Base-by-base conservation (phyloP, 2,888 invertebrate species). In the Bedellia somnulentella region DNA sequence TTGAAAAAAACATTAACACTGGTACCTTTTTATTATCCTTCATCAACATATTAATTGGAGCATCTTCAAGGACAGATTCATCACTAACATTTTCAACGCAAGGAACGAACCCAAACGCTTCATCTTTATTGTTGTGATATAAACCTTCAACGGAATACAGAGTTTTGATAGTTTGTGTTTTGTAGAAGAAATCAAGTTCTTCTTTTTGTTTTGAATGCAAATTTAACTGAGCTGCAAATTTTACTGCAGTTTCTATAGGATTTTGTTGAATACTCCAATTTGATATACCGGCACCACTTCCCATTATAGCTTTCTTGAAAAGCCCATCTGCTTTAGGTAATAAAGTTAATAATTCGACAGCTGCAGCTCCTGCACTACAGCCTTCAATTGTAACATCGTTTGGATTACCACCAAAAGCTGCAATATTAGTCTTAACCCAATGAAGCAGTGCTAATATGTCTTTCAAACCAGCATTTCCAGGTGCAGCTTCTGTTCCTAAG, bases 81-180 rank as follows among this genome's bases (percentile, higher is more conserved):
- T 27, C 31, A 1, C 36, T 35, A 5, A 28, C 30, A 3, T 30
- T 44, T 21, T 56, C 52, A 2, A 52, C 27, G 27, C 56, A 54
- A 2, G 53, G 53, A 1, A 41, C 48, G 10, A 54, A 54, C 0
- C 52, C 56, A 30, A 47, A 44, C 2, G 42, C 45, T 0, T 51
- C 50, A 29, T 49, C 48, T 6, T 39, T 46, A 3, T 46, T 30
- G 28, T 40, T 41, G n/a, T 41, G 39, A 10, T 48, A 49, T 15
- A 41, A 46, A 12, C 45, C 36, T 27, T 44, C 52, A 0, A 26
- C 22, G 18, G 14, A 15, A 21, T 35, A 48, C n/a, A 54, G 22
- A 27, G 34, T n/a, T 3, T 39, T 26, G 4, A 40, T 41, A 9
- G 47, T 31, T 5, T 43, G 31, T 8, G 30, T 30, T 37, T 37